Percentiles rank a stretch among this genome's conserved stretches.
Evolutionary conservation across 2,797 vertebrate species (phyloP).

Genomic region (Dallia pectoralis): DNA sequence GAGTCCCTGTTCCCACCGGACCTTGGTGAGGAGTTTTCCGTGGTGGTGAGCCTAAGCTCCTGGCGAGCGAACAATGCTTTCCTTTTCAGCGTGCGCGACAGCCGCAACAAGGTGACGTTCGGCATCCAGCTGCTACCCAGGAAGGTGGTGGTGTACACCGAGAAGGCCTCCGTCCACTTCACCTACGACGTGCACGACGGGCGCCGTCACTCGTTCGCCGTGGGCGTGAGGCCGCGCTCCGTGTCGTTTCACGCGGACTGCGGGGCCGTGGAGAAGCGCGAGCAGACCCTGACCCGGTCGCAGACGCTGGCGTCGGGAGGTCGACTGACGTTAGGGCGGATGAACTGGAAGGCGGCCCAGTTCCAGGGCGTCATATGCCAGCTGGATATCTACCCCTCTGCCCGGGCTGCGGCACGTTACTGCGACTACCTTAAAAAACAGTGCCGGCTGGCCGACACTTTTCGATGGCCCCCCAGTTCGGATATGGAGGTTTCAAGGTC

Average conservation of each 20-base stretch:
- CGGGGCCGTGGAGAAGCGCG: slow-evolving; percentile 78
- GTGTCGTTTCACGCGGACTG: slow-evolving; percentile 85
- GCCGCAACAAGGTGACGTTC: slow-evolving; percentile 82
- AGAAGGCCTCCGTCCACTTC: slow-evolving; percentile 83
- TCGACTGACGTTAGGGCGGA: slow-evolving; percentile 87
- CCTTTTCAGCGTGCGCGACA: slow-evolving; percentile 87
- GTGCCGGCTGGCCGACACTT: slow-evolving; percentile 84
- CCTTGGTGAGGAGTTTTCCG: slow-evolving; percentile 80
- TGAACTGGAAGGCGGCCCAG: slow-evolving; percentile 81
- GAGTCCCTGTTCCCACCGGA: slow-evolving; percentile 75
- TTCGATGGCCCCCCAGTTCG: slow-evolving; percentile 69
- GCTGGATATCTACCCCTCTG: slow-evolving; percentile 89
- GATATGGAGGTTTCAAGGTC: slow-evolving; percentile 42
- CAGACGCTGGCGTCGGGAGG: slow-evolving; percentile 74
- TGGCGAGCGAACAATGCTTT: slow-evolving; percentile 90
- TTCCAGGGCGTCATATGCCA: slow-evolving; percentile 92
- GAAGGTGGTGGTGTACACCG: slow-evolving; percentile 83
- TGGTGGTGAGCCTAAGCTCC: slow-evolving; percentile 87
- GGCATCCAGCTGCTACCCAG: slow-evolving; percentile 90
- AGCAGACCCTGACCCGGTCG: slow-evolving; percentile 73
- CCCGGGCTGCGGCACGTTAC: slow-evolving; percentile 85
- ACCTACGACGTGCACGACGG: slow-evolving; percentile 85
- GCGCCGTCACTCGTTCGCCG: slow-evolving; percentile 83
- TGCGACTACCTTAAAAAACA: slow-evolving; percentile 88
- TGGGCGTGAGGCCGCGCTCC: slow-evolving; percentile 74